These are phyloP conservation scores for Platalea minor DNA, from an alignment of 2,797 vertebrate genomes.

Conservation along the genomic window DNA sequence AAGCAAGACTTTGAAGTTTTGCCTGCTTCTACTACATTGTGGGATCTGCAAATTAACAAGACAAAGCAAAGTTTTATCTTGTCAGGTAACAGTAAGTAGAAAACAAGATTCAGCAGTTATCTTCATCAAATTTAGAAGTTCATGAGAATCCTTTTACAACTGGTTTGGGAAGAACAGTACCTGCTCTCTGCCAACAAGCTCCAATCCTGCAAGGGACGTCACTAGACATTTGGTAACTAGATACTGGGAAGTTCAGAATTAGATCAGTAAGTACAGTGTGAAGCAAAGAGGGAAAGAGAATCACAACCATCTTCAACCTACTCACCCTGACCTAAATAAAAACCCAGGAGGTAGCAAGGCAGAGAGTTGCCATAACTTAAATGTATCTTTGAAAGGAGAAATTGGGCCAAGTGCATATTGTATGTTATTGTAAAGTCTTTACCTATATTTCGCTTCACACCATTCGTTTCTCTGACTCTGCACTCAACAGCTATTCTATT, in stretches of 20 bases:
- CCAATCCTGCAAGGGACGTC: not conserved
- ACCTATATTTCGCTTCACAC: not conserved
- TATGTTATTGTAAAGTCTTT: not conserved
- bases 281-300: slow-evolving; percentile 19
- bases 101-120: not conserved
- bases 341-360: slow-evolving; percentile 22
- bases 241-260: not conserved
- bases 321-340: slow-evolving; percentile 58
- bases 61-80: not conserved
- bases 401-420: not conserved
- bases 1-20: not conserved
- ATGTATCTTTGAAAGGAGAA: not conserved
- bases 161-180: not conserved
- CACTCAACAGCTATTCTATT: not conserved
- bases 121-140: not conserved
- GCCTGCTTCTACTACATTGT: not conserved
- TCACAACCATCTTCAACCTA: slow-evolving; percentile 35
- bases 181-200: not conserved
- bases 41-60: not conserved
- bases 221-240: slow-evolving; percentile 18
- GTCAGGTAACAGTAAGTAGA: not conserved
- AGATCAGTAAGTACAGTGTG: slow-evolving; percentile 7
- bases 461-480: not conserved
- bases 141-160: not conserved
- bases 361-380: not conserved